Evolutionary conservation across 2,888 invertebrate genomes (phyloP).

Genomic region (Euproctis similis): DNA sequence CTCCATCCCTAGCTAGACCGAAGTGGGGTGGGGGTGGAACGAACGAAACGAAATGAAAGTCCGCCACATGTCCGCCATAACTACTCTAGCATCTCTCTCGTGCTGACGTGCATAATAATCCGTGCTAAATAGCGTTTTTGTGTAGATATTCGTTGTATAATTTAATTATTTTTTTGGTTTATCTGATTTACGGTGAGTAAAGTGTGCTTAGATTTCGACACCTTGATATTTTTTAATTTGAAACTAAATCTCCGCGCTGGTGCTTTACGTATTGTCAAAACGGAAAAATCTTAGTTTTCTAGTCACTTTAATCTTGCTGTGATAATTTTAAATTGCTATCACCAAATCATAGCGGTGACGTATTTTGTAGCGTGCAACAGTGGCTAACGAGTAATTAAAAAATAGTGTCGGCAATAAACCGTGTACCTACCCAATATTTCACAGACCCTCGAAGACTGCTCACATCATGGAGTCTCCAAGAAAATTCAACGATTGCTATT

Average conservation of each 20-base stretch:
- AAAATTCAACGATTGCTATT: constrained; percentile 91
- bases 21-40: too few species aligned
- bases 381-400: constrained; percentile 21
- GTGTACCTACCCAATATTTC: constrained; percentile 38
- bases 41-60: constrained; percentile 58
- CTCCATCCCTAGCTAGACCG: constrained; percentile 31
- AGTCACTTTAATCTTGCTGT: constrained; percentile 30
- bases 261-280: constrained; percentile 62
- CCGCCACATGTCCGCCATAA: constrained; percentile 72
- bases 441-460: constrained; percentile 56
- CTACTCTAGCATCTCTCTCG: constrained; percentile 63
- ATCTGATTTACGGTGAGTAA: constrained; percentile 57
- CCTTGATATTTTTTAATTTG: constrained; percentile 40
- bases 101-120: constrained; percentile 69
- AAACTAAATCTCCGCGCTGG: constrained; percentile 58
- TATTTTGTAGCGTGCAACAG: constrained; percentile 26
- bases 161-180: constrained; percentile 66
- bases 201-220: constrained; percentile 27
- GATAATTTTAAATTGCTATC: constrained; percentile 27
- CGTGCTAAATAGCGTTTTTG: constrained; percentile 59
- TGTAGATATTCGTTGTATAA: constrained; percentile 62
- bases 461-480: constrained; percentile 80
- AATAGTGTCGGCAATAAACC: constrained; percentile 31
- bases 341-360: constrained; percentile 17
- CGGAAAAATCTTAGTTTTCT: constrained; percentile 52